Evolutionary conservation across 2,113 vertebrate species (phyloP), one percentile per base, ranked within the genome.

Genomic region (Cynocephalus volans): DNA sequence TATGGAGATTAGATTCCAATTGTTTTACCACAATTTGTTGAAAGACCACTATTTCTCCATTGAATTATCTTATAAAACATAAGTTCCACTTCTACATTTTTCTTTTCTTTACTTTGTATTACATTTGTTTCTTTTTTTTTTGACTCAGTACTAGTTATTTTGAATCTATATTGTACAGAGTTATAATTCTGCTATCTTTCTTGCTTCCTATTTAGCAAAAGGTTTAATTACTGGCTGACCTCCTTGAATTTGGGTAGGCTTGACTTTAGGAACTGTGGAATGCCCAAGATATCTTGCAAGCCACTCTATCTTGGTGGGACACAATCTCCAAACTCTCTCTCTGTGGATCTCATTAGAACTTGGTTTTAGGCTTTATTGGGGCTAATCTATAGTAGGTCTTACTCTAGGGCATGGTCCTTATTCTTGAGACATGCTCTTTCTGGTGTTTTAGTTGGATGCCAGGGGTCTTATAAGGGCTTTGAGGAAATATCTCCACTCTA

Each of bases 91-190:
- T 88, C 50, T 96, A 76, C 10, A 48, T 93, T 50, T 48, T 90
- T 70, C 52, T 33, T 95, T 90, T 41, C 18, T 56, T 58, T 7
- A 86, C 8, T 92, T 12, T 69, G 50, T 48, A 60, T 75, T 87
- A 72, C 7, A 93, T 93, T 96, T n/a, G n/a, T 90, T 5, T 64
- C 5, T 60, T 88, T 92, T 8, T 76, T 67, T 77, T 75, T 52
- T 64, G 3, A 58, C 28, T 65, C 14, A 76, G 52, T 92, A 45
- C 2, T 26, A 85, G 31, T 58, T 85, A 67, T 33, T 97, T 91
- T 91, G 10, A 24, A 31, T 41, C 28, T 69, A 87, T 15, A 21
- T 54, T 79, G 6, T 50, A 96, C 41, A 88, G 15, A 88, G 52
- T 81, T 93, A 70, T n/a, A 45, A 80, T 76, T 62, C 18, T 54